Percentiles rank a stretch among this genome's conserved stretches.
phyloP scores from a whole-genome alignment of 2,113 vertebrate genomes.

The Zosterops pallidus region DNA sequence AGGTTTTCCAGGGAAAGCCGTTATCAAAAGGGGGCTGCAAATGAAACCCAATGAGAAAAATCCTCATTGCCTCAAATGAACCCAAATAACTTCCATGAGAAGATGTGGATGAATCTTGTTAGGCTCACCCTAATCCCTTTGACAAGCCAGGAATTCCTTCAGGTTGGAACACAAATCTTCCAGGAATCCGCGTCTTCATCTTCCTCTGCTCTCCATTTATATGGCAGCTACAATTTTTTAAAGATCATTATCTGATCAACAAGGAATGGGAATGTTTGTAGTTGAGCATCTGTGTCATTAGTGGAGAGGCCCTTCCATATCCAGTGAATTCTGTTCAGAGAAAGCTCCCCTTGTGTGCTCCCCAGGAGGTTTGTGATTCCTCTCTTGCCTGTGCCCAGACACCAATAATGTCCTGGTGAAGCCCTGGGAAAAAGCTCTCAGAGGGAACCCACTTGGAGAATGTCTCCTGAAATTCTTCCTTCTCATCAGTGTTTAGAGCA shows the following conservation, averaged over 20 bases:
- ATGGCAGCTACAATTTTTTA: slow-evolving; percentile 35
- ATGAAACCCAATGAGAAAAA: slow-evolving; percentile 26
- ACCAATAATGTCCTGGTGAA: not conserved
- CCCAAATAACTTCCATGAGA: slow-evolving; percentile 11
- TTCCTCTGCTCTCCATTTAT: not conserved
- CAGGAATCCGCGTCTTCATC: not conserved
- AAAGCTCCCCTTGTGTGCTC: not conserved
- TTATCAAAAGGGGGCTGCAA: slow-evolving; percentile 49
- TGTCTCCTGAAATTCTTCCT: not conserved
- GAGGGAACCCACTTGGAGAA: not conserved
- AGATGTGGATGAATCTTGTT: slow-evolving; percentile 21
- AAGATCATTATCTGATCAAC: slow-evolving; percentile 25
- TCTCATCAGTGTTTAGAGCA: not conserved
- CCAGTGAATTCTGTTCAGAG: not conserved
- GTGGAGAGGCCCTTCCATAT: not conserved
- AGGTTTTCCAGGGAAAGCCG: slow-evolving; percentile 60
- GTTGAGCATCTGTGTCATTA: not conserved
- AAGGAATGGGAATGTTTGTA: not conserved
- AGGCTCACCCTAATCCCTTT: slow-evolving; percentile 46
- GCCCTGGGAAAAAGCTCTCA: not conserved
- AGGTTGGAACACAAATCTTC: slow-evolving; percentile 39
- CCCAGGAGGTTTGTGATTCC: not conserved
- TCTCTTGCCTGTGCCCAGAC: not conserved
- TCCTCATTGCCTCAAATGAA: not conserved
- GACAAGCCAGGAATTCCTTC: slow-evolving; percentile 26